A percentile compares a stretch with the other conserved stretches of the same genome.
These are phyloP conservation scores for Apamea epomidion DNA, from an alignment of 2,888 invertebrate genomes.

Conservation along the genomic window DNA sequence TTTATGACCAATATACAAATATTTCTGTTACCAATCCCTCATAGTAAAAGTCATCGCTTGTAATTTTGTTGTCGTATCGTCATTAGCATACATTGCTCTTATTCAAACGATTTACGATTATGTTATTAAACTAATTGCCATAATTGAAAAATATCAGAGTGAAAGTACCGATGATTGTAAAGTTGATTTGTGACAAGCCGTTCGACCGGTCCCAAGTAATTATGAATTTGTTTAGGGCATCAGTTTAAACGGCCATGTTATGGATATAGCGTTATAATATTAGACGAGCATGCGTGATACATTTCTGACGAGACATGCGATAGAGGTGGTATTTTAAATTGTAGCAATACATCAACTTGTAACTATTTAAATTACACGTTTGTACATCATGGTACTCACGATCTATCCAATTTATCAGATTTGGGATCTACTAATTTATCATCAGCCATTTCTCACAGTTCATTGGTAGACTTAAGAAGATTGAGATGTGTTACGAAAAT, in stretches of 20 bases:
- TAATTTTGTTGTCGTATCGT: constrained; percentile 77
- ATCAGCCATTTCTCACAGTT: background rate
- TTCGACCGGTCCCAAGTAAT: constrained; percentile 56
- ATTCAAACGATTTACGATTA: constrained; percentile 72
- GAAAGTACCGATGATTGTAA: constrained; percentile 68
- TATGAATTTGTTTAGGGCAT: constrained; percentile 64
- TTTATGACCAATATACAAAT: constrained; percentile 35
- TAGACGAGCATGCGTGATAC: constrained; percentile 53
- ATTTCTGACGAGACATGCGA: constrained; percentile 54
- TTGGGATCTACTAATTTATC: constrained; percentile 31
- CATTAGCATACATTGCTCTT: constrained; percentile 74
- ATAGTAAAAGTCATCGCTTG: constrained; percentile 56
- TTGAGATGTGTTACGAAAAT: background rate
- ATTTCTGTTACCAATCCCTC: constrained; percentile 28
- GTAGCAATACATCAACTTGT: constrained; percentile 50
- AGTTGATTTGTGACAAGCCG: constrained; percentile 69
- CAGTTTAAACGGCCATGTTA: constrained; percentile 48
- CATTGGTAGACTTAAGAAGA: background rate
- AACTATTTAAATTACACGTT: constrained; percentile 40
- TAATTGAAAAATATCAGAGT: constrained; percentile 71
- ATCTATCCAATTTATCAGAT: constrained; percentile 33
- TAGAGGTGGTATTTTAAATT: constrained; percentile 42
- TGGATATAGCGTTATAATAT: constrained; percentile 50
- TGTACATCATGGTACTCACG: background rate
- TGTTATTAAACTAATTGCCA: constrained; percentile 75